A percentile compares a stretch with the other conserved stretches of the same genome.
These are phyloP conservation scores for Rhinolophus ferrumequinum DNA, from an alignment of 2,113 vertebrate genomes.

Conservation along the genomic window DNA sequence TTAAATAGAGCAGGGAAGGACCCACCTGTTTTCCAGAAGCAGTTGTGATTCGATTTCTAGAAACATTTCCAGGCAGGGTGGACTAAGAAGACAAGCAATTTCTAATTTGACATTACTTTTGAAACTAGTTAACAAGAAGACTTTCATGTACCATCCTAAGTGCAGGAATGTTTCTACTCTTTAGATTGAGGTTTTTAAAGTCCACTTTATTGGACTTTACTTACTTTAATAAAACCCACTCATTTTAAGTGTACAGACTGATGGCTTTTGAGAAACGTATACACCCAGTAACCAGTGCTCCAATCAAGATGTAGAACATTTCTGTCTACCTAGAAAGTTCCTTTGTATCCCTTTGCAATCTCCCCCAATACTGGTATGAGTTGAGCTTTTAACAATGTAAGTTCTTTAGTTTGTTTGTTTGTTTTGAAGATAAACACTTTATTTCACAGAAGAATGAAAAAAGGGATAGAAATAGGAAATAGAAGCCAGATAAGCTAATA, in stretches of 20 bases:
- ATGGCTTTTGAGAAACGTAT: background rate
- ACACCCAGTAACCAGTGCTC: background rate
- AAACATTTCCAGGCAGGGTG: background rate
- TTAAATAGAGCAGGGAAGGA: background rate
- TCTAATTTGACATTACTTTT: background rate
- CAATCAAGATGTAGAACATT: background rate
- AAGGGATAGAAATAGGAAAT: background rate
- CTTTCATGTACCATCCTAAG: background rate
- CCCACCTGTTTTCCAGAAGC: background rate
- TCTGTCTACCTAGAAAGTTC: background rate
- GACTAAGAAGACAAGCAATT: background rate
- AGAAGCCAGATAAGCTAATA: background rate
- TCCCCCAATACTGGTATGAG: background rate
- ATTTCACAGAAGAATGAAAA: background rate
- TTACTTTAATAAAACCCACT: background rate
- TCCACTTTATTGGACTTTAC: background rate
- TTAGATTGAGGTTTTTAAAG: background rate
- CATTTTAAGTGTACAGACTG: background rate
- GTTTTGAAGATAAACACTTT: background rate
- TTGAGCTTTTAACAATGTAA: background rate
- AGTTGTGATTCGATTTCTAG: background rate
- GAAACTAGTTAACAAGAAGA: background rate
- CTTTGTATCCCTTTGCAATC: background rate
- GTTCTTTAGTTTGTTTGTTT: background rate
- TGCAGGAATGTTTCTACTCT: background rate